phyloP scores from a whole-genome alignment of 2,888 invertebrate genomes.

The Nephrocerus scutellatus region DNA sequence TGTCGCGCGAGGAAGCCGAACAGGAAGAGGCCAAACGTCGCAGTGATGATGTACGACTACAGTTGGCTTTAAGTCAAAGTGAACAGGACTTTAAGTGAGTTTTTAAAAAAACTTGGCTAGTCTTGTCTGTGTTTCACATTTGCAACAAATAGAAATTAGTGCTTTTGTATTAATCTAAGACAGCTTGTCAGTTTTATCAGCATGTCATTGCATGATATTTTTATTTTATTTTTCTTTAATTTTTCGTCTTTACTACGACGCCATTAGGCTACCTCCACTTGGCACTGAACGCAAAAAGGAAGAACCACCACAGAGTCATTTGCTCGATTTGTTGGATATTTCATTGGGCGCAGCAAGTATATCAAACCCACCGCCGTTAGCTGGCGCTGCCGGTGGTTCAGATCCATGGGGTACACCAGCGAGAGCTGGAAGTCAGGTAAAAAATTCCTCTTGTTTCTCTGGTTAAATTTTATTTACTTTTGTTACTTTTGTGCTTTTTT shows the following conservation, averaged over 20 bases:
- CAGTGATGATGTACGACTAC: slow-evolving; percentile 92
- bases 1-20: slow-evolving; percentile 98
- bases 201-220: slow-evolving; percentile 4
- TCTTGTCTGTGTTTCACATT: background rate
- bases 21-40: slow-evolving; percentile 89
- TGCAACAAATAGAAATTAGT: too few species aligned
- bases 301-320: slow-evolving; percentile 57
- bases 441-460: background rate
- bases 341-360: slow-evolving; percentile 60
- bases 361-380: slow-evolving; percentile 48
- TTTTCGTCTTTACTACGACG: too few species aligned
- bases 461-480: background rate
- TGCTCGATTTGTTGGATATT: slow-evolving; percentile 78
- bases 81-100: slow-evolving; percentile 84
- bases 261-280: slow-evolving; percentile 22
- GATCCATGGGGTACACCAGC: slow-evolving; percentile 71
- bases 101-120: background rate
- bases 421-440: slow-evolving; percentile 53
- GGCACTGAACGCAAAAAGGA: slow-evolving; percentile 28
- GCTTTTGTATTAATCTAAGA: slow-evolving; percentile 8
- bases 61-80: slow-evolving; percentile 90
- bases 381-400: slow-evolving; percentile 34
- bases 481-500: background rate
- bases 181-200: too few species aligned
- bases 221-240: background rate